Base-by-base conservation (phyloP, 2,797 vertebrate genomes). In the Eulemur albifrons region DNA sequence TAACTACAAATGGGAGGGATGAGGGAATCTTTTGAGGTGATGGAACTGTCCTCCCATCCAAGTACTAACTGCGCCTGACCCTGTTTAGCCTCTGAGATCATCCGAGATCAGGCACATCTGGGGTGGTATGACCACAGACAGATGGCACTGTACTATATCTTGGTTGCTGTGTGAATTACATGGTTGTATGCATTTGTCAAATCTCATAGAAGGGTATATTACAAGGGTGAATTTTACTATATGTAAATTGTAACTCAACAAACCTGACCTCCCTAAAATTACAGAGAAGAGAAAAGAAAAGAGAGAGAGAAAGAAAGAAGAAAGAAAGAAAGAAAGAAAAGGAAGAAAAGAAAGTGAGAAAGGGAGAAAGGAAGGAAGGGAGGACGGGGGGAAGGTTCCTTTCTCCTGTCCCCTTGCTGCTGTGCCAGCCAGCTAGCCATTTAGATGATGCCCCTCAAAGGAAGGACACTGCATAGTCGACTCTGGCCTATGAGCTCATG, bases 401-500 rank as follows among this genome's bases (percentile, higher is more conserved):
- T 89, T 67, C 30, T 35, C 43, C 72, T 80, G 48, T 90, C 63
- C n/a, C n/a, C 21, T 73, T n/a, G 45, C 20, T n/a, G 21, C 48
- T 48, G 87, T 80, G 61, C n/a, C 15, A 30, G 4, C 67, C 20
- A 43, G n/a, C 2, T 2, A 81, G 72, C 67, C 57, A 27, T 38
- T 85, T 67, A 54, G 57, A 70, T 9, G 20, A 45, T 5, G 35
- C 80, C n/a, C 97, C 96, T 94, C 89, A 95, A 97, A 97, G 96
- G 95, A 98, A 97, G 96, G 97, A 93, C 77, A 97, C 88, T 77
- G 88, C 59, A 23, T 23, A 92, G 92, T 83, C 94, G 88, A 59
- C 93, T 90, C 82, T 65, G 79, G 91, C 90, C 97, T 98, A 85
- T 80, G 97, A 23, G 32, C 97, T 98, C 95, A 96, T 81, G 52